These are phyloP conservation scores for Metallyticus violacea DNA, from an alignment of 2,888 invertebrate genomes.

Conservation along the genomic window DNA sequence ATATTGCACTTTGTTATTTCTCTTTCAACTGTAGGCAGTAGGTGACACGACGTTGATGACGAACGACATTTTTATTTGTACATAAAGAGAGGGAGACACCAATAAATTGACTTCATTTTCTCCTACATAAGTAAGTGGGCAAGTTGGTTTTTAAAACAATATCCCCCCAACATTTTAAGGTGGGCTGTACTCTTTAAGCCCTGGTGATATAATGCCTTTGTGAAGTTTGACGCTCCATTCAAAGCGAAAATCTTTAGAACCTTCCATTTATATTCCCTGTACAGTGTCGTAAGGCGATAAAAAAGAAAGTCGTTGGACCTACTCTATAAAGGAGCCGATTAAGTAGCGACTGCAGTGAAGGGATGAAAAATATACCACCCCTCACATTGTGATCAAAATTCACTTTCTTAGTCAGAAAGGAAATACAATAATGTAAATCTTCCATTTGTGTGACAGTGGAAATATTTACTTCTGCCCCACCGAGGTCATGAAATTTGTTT, in stretches of 20 bases:
- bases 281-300: neutral
- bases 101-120: too few species aligned
- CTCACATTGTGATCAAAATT: neutral
- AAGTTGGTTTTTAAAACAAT: too few species aligned
- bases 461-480: too few species aligned
- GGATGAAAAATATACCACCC: neutral
- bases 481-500: too few species aligned
- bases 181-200: neutral
- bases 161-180: neutral
- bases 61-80: too few species aligned
- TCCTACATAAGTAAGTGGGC: too few species aligned
- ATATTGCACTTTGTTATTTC: too few species aligned
- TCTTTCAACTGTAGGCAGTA: too few species aligned
- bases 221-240: neutral
- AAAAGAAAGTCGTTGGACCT: neutral
- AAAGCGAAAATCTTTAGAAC: conserved; percentile 3
- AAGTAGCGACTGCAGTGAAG: neutral
- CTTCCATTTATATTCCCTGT: neutral
- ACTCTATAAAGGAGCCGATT: neutral
- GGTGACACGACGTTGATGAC: too few species aligned
- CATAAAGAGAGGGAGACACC: too few species aligned
- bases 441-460: too few species aligned
- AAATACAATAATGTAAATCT: too few species aligned
- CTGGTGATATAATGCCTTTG: conserved; percentile 5
- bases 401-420: neutral